Conservation (phyloP, 1,140 invertebrate species). For the Ephestia elutella region DNA sequence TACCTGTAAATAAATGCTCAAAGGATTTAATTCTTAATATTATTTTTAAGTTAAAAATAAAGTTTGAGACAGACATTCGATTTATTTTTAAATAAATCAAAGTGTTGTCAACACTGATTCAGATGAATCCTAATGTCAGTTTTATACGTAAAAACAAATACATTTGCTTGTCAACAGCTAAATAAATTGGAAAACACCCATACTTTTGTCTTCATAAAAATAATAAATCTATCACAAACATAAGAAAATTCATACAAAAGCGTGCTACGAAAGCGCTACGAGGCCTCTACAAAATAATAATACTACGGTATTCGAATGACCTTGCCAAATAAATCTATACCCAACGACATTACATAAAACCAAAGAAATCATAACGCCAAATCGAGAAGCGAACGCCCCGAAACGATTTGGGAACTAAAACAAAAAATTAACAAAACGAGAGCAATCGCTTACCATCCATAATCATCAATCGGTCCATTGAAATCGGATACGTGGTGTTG, state of each 20-base stretch:
- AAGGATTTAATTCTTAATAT: too few species aligned
- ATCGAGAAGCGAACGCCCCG: background rate
- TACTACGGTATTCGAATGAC: background rate
- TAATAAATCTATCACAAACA: background rate
- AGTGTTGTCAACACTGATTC: background rate
- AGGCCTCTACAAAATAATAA: background rate
- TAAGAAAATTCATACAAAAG: background rate
- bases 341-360: background rate
- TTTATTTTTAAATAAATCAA: too few species aligned
- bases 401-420: slow-evolving; percentile 17
- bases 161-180: background rate
- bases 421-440: slow-evolving; percentile 15
- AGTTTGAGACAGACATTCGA: too few species aligned
- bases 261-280: background rate
- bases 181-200: background rate
- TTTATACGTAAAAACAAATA: background rate
- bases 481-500: slow-evolving; percentile 36
- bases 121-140: slow-evolving; percentile 12
- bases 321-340: background rate
- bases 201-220: background rate
- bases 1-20: too few species aligned
- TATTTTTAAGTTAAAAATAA: too few species aligned
- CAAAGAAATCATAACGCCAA: background rate
- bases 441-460: slow-evolving; percentile 35
- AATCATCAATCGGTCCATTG: slow-evolving; percentile 50